Conservation (phyloP, 2,113 vertebrate genomes). For the Ginglymostoma cirratum region DNA sequence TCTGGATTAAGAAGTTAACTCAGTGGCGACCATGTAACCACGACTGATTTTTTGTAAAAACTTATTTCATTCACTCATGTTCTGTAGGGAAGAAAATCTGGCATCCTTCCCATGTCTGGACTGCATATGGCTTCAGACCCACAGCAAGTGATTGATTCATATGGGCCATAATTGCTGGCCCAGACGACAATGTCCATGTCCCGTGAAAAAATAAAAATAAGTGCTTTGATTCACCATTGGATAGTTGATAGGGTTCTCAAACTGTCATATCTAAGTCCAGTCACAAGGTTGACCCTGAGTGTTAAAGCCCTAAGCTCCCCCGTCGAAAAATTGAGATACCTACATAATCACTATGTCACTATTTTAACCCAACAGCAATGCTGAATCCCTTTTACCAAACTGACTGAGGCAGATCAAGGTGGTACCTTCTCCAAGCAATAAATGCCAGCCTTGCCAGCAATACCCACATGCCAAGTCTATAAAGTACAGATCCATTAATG, state of each 20-base stretch:
- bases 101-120: no score
- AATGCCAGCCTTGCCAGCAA: neutral
- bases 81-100: no score
- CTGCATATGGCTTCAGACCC: no score
- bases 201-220: neutral
- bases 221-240: neutral
- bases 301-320: neutral
- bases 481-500: neutral
- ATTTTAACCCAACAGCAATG: neutral
- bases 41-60: no score
- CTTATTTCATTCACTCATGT: no score
- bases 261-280: neutral
- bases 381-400: neutral
- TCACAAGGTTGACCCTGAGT: neutral
- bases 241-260: neutral
- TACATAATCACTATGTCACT: neutral
- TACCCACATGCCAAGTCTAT: neutral
- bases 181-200: no score
- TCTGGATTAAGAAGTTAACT: no score
- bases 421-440: neutral
- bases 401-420: neutral
- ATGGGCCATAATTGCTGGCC: no score
- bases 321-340: neutral
- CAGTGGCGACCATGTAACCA: no score
- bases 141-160: no score